Percentiles rank a stretch among this genome's conserved stretches.
Conservation (phyloP, 2,888 invertebrate genomes). For the Oeneis ivallda region DNA sequence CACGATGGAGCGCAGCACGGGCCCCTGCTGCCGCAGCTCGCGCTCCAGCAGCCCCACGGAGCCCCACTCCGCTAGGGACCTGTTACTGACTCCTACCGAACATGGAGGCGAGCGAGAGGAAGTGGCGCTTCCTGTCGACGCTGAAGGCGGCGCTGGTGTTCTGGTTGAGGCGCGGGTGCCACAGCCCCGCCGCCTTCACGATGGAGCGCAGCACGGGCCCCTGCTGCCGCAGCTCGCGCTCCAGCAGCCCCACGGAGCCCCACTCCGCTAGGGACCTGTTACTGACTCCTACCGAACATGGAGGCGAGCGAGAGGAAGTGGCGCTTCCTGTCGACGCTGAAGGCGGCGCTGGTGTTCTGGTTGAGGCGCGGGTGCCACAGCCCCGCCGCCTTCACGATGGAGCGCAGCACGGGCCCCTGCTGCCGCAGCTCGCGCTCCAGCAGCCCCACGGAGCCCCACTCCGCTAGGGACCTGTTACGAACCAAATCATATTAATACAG, state of each 20-base stretch:
- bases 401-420: constrained; percentile 88
- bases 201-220: constrained; percentile 90
- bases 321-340: constrained; percentile 91
- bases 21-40: constrained; percentile 92
- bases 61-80: constrained; percentile 91
- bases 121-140: constrained; percentile 91
- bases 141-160: constrained; percentile 91
- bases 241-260: constrained; percentile 93
- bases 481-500: neutral
- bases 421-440: constrained; percentile 94
- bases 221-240: constrained; percentile 93
- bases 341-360: constrained; percentile 89
- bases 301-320: constrained; percentile 93
- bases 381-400: constrained; percentile 94
- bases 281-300: constrained; percentile 85
- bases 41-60: constrained; percentile 93
- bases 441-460: constrained; percentile 93
- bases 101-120: constrained; percentile 94
- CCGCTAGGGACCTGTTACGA: constrained; percentile 79
- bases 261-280: constrained; percentile 89
- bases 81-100: constrained; percentile 76
- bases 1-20: constrained; percentile 89
- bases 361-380: constrained; percentile 95
- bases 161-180: constrained; percentile 93
- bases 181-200: constrained; percentile 93